Evolutionary conservation across 2,113 vertebrate genomes (phyloP).

Genomic region (Clarias macrocephalus): DNA sequence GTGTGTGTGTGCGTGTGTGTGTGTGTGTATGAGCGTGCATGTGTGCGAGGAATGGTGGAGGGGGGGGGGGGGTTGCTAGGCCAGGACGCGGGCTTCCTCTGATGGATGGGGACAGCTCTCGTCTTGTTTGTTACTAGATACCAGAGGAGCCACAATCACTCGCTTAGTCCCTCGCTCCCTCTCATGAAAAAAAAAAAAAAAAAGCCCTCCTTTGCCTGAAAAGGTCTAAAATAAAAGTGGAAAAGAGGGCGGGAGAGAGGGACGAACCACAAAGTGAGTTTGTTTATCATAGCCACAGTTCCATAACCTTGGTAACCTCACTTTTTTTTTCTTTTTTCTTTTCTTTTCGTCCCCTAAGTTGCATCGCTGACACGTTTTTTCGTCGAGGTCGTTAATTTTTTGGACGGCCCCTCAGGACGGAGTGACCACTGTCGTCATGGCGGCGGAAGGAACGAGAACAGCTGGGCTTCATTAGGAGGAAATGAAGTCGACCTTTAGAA

Average conservation of each 20-base stretch:
- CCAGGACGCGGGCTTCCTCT: conserved; percentile 64
- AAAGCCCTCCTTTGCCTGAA: conserved; percentile 55
- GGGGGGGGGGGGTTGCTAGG: conserved; percentile 17
- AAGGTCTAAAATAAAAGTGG: conserved; percentile 56
- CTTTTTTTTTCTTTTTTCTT: neutral
- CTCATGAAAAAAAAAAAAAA: conserved; percentile 45
- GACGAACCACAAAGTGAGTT: conserved; percentile 41
- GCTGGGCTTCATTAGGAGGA: conserved; percentile 62
- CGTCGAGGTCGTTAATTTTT: conserved; percentile 49
- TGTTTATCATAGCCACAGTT: conserved; percentile 47
- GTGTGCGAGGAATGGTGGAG: conserved; percentile 49
- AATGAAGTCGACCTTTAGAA: conserved; percentile 56
- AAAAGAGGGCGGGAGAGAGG: conserved; percentile 36
- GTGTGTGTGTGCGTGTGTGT: conserved; percentile 23
- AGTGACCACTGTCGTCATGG: conserved; percentile 53
- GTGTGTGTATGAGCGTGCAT: conserved; percentile 2
- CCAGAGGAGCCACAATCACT: conserved; percentile 61
- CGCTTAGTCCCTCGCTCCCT: conserved; percentile 55
- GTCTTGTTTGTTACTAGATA: conserved; percentile 82
- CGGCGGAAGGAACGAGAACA: conserved; percentile 54
- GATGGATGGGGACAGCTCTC: conserved; percentile 80
- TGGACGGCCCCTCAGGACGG: conserved; percentile 48
- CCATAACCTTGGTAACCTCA: conserved; percentile 47
- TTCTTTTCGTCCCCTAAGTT: conserved; percentile 19
- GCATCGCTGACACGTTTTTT: conserved; percentile 46